These are phyloP conservation scores for Busseola fusca DNA, from an alignment of 2,888 invertebrate species.

Conservation along the genomic window DNA sequence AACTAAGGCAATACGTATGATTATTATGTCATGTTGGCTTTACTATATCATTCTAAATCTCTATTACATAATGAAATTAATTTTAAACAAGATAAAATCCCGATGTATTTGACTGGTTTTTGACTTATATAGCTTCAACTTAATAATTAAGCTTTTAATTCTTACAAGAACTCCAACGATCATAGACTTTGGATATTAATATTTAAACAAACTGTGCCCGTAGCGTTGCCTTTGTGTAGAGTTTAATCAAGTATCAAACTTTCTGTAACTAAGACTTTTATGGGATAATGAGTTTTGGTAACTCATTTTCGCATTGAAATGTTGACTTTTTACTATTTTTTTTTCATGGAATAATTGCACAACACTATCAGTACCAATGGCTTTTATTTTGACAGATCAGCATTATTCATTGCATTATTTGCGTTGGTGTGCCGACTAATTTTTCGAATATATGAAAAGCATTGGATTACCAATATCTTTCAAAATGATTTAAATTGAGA, in stretches of 20 bases:
- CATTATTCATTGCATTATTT: too few relatives aligned
- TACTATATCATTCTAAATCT: neutral
- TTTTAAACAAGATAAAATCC: neutral
- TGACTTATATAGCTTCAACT: neutral
- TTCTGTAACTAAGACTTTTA: neutral
- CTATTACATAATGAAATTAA: neutral
- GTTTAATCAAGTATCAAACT: neutral
- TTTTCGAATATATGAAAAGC: too few relatives aligned
- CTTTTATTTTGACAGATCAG: too few relatives aligned
- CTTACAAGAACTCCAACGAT: neutral
- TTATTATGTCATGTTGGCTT: neutral
- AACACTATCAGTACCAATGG: too few relatives aligned
- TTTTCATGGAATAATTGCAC: neutral
- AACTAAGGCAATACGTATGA: too few relatives aligned
- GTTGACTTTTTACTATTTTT: neutral
- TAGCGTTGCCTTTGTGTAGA: constrained; percentile 2
- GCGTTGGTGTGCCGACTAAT: too few relatives aligned
- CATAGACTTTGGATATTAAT: constrained; percentile 1
- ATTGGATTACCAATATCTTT: too few relatives aligned
- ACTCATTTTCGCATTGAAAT: neutral
- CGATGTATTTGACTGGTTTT: neutral
- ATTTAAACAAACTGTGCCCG: neutral
- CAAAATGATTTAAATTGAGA: too few relatives aligned
- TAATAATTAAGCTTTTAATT: neutral
- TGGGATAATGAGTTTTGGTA: neutral